Conservation (phyloP, 2,113 vertebrate species). For the Leptodactylus fuscus region DNA sequence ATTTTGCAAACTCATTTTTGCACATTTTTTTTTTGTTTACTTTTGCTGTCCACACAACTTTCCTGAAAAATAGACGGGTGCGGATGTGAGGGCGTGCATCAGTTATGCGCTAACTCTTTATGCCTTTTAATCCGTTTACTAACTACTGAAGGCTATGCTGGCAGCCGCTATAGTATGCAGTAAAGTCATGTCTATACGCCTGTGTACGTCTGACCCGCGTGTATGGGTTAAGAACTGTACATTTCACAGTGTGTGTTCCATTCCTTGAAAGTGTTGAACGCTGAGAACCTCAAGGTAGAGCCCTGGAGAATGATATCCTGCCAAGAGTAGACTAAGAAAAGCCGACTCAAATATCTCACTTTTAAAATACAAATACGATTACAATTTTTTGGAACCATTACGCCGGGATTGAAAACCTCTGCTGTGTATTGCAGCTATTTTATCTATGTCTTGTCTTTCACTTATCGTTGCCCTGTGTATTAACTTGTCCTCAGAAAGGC, state of each 20-base stretch:
- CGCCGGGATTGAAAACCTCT: slow-evolving; percentile 9
- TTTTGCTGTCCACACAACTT: no score
- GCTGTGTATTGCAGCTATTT: slow-evolving; percentile 22
- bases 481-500: slow-evolving; percentile 38
- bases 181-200: background rate
- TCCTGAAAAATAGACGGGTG: no score
- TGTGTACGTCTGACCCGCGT: background rate
- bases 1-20: no score
- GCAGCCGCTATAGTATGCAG: background rate
- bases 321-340: slow-evolving; percentile 17
- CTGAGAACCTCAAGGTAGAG: slow-evolving; percentile 31
- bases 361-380: slow-evolving; percentile 31
- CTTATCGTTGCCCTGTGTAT: slow-evolving; percentile 45
- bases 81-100: no score
- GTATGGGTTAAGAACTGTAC: slow-evolving; percentile 27
- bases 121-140: background rate
- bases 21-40: no score
- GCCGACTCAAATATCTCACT: slow-evolving; percentile 28
- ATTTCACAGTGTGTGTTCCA: slow-evolving; percentile 20
- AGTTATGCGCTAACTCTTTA: background rate
- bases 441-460: slow-evolving; percentile 37
- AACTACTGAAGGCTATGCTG: background rate
- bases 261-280: slow-evolving; percentile 7
- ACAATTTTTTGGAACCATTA: slow-evolving; percentile 36
- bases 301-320: slow-evolving; percentile 21